Percentiles rank a stretch among this genome's conserved stretches.
These are phyloP conservation scores for Dryadula phaetusa DNA, from an alignment of 2,888 invertebrate genomes.

Conservation along the genomic window DNA sequence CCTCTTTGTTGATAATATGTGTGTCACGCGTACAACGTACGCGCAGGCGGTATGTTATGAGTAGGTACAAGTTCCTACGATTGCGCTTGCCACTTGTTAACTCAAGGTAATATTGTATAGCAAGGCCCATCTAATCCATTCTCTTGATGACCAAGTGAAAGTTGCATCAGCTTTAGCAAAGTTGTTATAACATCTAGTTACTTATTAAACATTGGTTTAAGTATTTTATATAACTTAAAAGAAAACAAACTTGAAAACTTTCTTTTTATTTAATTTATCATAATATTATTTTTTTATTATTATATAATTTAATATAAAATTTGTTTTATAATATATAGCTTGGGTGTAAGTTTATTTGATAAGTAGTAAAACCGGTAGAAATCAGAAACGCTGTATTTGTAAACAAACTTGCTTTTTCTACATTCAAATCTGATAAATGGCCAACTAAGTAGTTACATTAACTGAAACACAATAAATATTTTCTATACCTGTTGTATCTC, in stretches of 20 bases:
- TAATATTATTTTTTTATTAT: no score
- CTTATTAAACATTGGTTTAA: neutral
- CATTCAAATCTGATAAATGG: neutral
- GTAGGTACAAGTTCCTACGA: slow-evolving; percentile 23
- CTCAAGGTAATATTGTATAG: slow-evolving; percentile 67
- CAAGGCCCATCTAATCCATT: slow-evolving; percentile 75
- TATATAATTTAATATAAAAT: no score
- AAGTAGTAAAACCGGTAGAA: slow-evolving; percentile 23
- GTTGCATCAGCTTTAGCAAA: slow-evolving; percentile 51
- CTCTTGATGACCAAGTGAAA: slow-evolving; percentile 71
- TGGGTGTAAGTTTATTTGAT: slow-evolving; percentile 13
- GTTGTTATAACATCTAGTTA: slow-evolving; percentile 34
- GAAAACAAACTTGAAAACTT: neutral
- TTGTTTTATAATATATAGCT: no score
- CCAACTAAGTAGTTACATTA: neutral
- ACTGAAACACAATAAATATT: neutral
- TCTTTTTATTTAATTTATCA: no score
- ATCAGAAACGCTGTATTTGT: slow-evolving; percentile 26
- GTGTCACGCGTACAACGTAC: slow-evolving; percentile 26
- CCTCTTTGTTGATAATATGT: slow-evolving; percentile 22
- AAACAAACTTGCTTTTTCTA: slow-evolving; percentile 32
- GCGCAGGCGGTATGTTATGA: slow-evolving; percentile 1
- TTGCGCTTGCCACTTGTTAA: slow-evolving; percentile 34
- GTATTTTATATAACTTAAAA: neutral
- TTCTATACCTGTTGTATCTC: neutral